Evolutionary conservation across 1,140 invertebrate species (phyloP).

Genomic region (Dinothrombium tinctorium): DNA sequence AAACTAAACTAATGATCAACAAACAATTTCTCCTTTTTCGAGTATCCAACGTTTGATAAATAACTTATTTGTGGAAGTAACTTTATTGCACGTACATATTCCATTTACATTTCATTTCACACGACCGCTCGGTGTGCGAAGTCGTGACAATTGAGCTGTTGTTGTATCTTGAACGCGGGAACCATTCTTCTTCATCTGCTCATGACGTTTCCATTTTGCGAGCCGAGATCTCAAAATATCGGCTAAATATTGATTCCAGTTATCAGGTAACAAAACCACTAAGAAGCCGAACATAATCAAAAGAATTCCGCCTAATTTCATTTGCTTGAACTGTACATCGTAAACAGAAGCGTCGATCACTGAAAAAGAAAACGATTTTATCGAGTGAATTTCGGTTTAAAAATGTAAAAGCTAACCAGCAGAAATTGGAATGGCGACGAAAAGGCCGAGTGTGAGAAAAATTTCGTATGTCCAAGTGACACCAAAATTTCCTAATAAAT

Average conservation of each 20-base stretch:
- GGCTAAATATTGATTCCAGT: constrained; percentile 83
- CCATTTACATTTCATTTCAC: no score
- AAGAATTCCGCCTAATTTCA: constrained; percentile 78
- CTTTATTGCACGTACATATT: no score
- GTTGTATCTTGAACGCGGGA: constrained; percentile 7
- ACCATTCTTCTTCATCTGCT: constrained; percentile 10
- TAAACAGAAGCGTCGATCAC: constrained; percentile 65
- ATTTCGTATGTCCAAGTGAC: constrained; percentile 70
- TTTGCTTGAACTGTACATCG: constrained; percentile 58
- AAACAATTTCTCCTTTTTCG: neutral
- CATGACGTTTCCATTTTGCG: constrained; percentile 13
- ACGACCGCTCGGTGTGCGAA: constrained; percentile 15
- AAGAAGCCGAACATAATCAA: constrained; percentile 32
- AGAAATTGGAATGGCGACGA: constrained; percentile 70
- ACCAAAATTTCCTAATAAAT: constrained; percentile 69
- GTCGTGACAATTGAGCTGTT: constrained; percentile 13
- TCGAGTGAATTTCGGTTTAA: neutral
- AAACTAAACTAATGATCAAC: neutral
- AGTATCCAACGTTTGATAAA: neutral
- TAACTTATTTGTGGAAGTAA: no score
- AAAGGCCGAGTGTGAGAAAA: constrained; percentile 69
- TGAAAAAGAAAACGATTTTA: constrained; percentile 21
- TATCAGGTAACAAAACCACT: constrained; percentile 74
- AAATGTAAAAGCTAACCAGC: constrained; percentile 36
- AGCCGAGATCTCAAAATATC: constrained; percentile 44